phyloP scores from a whole-genome alignment of 2,888 invertebrate genomes.

The Drosophila acutilabella region DNA sequence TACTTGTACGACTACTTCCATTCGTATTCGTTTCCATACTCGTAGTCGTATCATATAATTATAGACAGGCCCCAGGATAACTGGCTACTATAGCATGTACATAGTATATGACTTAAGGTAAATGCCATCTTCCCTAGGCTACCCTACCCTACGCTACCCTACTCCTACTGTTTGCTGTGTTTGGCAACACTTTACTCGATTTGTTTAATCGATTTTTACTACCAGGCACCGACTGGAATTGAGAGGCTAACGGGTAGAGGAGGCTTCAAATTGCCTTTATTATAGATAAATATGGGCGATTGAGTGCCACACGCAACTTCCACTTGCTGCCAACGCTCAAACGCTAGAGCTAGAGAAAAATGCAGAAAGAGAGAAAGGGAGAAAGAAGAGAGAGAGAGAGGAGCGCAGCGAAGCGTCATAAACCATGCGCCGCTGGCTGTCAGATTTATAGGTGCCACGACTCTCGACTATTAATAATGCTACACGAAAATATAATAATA shows the following conservation, averaged over 20 bases:
- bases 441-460: constrained; percentile 67
- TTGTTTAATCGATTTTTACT: constrained; percentile 82
- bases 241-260: background rate
- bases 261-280: constrained; percentile 73
- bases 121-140: background rate
- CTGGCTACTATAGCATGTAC: constrained; percentile 31
- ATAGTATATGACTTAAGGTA: constrained; percentile 27
- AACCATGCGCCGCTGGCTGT: constrained; percentile 68
- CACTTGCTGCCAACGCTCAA: constrained; percentile 29
- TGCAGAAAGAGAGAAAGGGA: background rate
- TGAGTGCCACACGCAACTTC: constrained; percentile 71
- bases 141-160: no score
- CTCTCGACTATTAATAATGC: constrained; percentile 63
- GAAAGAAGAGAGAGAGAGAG: background rate
- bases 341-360: background rate
- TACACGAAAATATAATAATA: constrained; percentile 29
- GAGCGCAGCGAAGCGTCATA: constrained; percentile 68
- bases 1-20: constrained; percentile 15
- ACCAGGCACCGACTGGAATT: constrained; percentile 31
- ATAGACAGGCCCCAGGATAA: constrained; percentile 55
- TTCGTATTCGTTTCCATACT: constrained; percentile 15
- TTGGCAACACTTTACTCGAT: constrained; percentile 75
- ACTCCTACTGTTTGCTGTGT: constrained; percentile 12
- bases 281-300: constrained; percentile 77
- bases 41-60: constrained; percentile 63